Conservation (phyloP, 2,888 invertebrate genomes). For the Zygaena filipendulae region DNA sequence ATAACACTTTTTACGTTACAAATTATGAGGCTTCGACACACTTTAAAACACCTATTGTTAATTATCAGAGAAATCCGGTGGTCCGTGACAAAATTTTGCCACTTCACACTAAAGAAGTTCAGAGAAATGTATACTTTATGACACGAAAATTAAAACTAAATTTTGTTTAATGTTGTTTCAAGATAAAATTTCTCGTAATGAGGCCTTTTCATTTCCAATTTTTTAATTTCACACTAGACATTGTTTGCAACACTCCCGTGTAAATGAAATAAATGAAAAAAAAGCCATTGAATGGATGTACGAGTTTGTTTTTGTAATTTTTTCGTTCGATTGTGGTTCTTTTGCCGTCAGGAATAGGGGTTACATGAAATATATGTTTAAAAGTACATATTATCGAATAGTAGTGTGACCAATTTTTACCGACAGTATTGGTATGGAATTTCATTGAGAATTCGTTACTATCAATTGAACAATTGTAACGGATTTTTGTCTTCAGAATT, state of each 20-base stretch:
- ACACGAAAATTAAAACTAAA: too few species aligned
- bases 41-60: slow-evolving; percentile 22
- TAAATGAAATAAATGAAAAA: slow-evolving; percentile 29
- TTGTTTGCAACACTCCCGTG: slow-evolving; percentile 40
- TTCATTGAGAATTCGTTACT: slow-evolving; percentile 17
- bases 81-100: slow-evolving; percentile 21
- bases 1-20: slow-evolving; percentile 3
- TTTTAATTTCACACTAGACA: slow-evolving; percentile 39
- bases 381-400: slow-evolving; percentile 16
- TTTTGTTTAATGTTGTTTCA: slow-evolving; percentile 2
- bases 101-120: too few species aligned
- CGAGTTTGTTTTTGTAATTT: too few species aligned
- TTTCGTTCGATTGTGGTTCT: too few species aligned
- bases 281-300: slow-evolving; percentile 15
- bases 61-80: slow-evolving; percentile 25
- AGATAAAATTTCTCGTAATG: too few species aligned
- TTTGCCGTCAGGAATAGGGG: too few species aligned
- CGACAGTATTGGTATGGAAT: slow-evolving; percentile 14
- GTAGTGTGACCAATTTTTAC: slow-evolving; percentile 21
- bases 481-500: slow-evolving; percentile 3
- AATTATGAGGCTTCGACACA: slow-evolving; percentile 8
- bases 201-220: slow-evolving; percentile 39
- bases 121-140: too few species aligned
- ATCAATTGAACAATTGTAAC: slow-evolving; percentile 9
- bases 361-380: slow-evolving; percentile 29